Evolutionary conservation across 2,113 vertebrate species (phyloP).

Genomic region (Zosterops hypoxanthus): DNA sequence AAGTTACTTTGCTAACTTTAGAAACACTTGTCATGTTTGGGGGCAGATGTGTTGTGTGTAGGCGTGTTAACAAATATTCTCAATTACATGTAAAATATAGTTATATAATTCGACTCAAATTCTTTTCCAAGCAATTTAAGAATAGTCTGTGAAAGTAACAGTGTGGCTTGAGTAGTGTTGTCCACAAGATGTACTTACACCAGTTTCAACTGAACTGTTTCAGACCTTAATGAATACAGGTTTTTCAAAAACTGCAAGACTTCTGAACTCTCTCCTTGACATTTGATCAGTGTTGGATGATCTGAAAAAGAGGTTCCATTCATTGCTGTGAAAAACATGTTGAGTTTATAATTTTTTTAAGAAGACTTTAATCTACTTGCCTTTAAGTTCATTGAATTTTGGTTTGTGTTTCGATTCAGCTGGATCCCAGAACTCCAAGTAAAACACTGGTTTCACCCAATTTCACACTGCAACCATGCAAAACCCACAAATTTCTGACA

Average conservation of each 20-base stretch:
- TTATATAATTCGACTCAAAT: not conserved
- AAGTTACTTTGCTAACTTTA: not conserved
- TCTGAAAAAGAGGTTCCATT: not conserved
- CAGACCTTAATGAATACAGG: not conserved
- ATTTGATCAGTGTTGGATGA: not conserved
- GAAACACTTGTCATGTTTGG: not conserved
- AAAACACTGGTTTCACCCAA: conserved; percentile 5
- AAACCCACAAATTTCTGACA: not conserved
- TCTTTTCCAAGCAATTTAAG: not conserved
- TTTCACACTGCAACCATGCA: conserved; percentile 8
- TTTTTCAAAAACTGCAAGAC: not conserved
- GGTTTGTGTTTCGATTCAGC: not conserved
- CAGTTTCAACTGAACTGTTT: not conserved
- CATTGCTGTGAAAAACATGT: not conserved
- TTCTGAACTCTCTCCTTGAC: not conserved
- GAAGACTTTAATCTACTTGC: not conserved
- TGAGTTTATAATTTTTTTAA: not conserved
- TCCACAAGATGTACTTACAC: not conserved
- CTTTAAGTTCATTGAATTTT: not conserved
- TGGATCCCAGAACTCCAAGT: not conserved
- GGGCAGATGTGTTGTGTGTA: not conserved
- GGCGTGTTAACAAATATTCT: not conserved
- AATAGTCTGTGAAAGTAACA: not conserved
- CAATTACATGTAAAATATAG: not conserved
- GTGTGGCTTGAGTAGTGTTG: not conserved